Percentiles rank a stretch among this genome's conserved stretches.
phyloP scores from a whole-genome alignment of 2,113 vertebrate species.

The Ibidorhyncha struthersii region DNA sequence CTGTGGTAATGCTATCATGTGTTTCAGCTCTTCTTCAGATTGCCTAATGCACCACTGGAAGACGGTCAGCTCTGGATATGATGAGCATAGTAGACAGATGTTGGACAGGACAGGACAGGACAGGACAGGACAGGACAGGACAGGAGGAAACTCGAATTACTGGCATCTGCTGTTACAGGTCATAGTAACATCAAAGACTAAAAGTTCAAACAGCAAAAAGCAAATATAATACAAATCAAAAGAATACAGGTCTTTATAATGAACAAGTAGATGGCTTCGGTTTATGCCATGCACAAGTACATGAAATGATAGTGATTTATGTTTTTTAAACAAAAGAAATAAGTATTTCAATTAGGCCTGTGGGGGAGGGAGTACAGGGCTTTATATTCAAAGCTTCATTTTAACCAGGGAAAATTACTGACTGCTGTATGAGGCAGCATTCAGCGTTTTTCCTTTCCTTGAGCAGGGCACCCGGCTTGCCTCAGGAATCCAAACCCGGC shows the following conservation, averaged over 20 bases:
- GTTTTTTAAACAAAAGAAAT: background rate
- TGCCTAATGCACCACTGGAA: background rate
- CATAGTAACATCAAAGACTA: background rate
- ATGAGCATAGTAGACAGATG: background rate
- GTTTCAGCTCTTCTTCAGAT: background rate
- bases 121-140: background rate
- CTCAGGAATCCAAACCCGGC: background rate
- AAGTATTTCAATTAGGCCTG: background rate
- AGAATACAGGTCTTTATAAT: background rate
- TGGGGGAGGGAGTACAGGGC: background rate
- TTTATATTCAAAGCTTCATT: slow-evolving; percentile 29
- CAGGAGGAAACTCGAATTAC: background rate
- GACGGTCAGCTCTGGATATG: background rate
- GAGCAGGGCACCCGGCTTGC: background rate
- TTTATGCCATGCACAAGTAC: background rate
- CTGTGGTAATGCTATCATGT: background rate
- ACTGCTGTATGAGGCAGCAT: background rate
- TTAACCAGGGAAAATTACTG: slow-evolving; percentile 35
- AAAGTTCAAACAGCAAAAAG: background rate
- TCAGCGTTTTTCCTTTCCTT: background rate
- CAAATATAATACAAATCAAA: background rate
- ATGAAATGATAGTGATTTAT: background rate
- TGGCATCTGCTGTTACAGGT: background rate
- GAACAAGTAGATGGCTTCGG: background rate
- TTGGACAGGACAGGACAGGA: background rate